Base-by-base conservation (phyloP, 2,888 invertebrate species). In the Anthophora plumipes region DNA sequence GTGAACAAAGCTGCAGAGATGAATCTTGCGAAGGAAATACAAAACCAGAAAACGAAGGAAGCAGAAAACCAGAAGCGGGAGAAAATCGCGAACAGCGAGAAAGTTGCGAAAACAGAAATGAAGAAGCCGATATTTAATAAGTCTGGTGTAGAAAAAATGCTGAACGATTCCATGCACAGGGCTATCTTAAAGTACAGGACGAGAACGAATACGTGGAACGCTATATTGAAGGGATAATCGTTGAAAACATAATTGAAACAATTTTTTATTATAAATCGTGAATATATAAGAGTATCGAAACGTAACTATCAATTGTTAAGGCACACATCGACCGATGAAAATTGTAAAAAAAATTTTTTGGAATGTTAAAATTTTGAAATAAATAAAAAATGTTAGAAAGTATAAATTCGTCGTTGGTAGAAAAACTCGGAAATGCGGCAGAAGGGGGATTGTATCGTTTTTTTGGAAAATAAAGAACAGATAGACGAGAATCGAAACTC, bases 91-190 rank as follows among this genome's bases (percentile, higher is more conserved):
- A 22, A 22, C 25, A 66, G 48, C 2, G 1, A 6, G 12, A 11
- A 6, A 17, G 1, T 0, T 2, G 25, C 57, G 7, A n/a, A 22
- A 1, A 0, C 9, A 0, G n/a, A 70, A 11, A 48, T 39, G n/a
- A 54, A 14, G 14, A 70, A 39, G 12, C 80, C 83, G 6, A 41
- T 79, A 37, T 88, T 90, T 61, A 59, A 69, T 14, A 89, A 86
- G 48, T 71, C 75, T 0, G 66, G 69, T 22, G 7, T 89, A 25
- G 84, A 85, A 5, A 81, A 75, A 52, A 48, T 71, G 7, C 54
- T 90, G 37, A 67, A 91, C 77, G 79, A 86, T 0, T 80, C 84
- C 12, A 89, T 90, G 86, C 63, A 60, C 3, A 67, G 70, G 0
- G 84, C 88, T 1, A 41, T 91, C 20, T 66, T 73, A 17, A 83